Base-by-base conservation (phyloP, 1,140 invertebrate species). In the Nilaparvata lugens region DNA sequence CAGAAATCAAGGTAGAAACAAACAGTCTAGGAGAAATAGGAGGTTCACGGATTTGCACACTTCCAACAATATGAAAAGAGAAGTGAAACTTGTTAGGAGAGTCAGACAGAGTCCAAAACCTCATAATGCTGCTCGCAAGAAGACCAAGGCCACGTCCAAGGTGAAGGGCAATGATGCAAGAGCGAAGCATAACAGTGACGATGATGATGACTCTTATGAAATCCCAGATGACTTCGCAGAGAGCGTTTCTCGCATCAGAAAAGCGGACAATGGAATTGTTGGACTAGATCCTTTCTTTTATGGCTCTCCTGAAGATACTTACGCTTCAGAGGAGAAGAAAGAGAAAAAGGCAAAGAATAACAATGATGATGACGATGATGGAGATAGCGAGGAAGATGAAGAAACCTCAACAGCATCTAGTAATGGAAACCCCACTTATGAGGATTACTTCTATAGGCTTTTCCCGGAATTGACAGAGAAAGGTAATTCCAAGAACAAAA, bases 371-470 rank as follows among this genome's bases (percentile, higher is more conserved):
- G 31, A 51, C 25, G 60, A 62, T n/a, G 58, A 45, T n/a, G 56
- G 35, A 31, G 38, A 57, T 16, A 19, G 40, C 13, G 43, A 51
- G 16, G 58, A 52, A 24, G 57, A 62, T 6, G 60, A 67, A 52
- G 63, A 65, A 19, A 59, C 65, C 5, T 59, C 62, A 9, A 64
- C 63, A 53, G 64, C 65, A 25, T 62, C 56, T 40, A 48, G 54
- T 45, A 35, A 62, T 21, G 51, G 63, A 38, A 24, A 60, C 19
- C 61, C 65, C 35, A 66, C 61, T 18, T 71, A 75, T 54, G 71
- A 74, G 43, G 73, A 74, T 58, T 73, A 74, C 45, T 75, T 75
- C 61, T 67, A 65, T 45, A 70, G 69, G 64, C 61, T 72, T 9
- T 75, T 75, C 67, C 75, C 74, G 5, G 73, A 75, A 64, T 67